Percentiles rank a stretch among this genome's conserved stretches.
Conservation (phyloP, 2,113 vertebrate genomes). For the Sigmodon hispidus region DNA sequence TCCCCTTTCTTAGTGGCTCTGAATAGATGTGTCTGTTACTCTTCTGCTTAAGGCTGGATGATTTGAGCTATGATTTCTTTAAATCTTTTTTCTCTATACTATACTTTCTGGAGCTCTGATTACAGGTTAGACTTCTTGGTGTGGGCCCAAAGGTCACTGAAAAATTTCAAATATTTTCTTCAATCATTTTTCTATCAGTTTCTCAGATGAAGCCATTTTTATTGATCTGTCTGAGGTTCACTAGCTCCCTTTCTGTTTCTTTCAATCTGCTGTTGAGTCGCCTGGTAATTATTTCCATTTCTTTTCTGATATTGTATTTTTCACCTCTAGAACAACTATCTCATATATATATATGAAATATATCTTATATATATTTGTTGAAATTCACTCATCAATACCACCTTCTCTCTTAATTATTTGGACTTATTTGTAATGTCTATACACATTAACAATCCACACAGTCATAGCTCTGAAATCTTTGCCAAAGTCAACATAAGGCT, state of each 20-base stretch:
- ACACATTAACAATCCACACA: background rate
- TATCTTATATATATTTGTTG: background rate
- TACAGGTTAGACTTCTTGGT: accelerated
- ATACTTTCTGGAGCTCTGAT: too few relatives aligned
- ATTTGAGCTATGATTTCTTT: background rate
- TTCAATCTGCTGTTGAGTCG: background rate
- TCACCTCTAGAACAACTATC: background rate
- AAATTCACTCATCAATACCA: background rate
- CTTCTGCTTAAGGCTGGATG: background rate
- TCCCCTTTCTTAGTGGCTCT: background rate
- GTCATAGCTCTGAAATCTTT: background rate
- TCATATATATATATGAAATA: background rate
- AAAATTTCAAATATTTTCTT: accelerated
- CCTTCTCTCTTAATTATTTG: background rate
- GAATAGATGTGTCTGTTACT: background rate
- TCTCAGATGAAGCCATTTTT: background rate
- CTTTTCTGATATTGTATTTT: background rate
- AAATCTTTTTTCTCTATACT: accelerated
- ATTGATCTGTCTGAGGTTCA: background rate
- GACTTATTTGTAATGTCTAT: background rate
- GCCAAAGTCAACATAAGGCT: background rate
- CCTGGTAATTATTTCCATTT: background rate
- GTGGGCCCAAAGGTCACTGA: background rate
- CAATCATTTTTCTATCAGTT: background rate
- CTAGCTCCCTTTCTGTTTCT: background rate